Evolutionary conservation across 2,888 invertebrate genomes (phyloP), one percentile per base, ranked within the genome.

Genomic region (Idaea biselata): DNA sequence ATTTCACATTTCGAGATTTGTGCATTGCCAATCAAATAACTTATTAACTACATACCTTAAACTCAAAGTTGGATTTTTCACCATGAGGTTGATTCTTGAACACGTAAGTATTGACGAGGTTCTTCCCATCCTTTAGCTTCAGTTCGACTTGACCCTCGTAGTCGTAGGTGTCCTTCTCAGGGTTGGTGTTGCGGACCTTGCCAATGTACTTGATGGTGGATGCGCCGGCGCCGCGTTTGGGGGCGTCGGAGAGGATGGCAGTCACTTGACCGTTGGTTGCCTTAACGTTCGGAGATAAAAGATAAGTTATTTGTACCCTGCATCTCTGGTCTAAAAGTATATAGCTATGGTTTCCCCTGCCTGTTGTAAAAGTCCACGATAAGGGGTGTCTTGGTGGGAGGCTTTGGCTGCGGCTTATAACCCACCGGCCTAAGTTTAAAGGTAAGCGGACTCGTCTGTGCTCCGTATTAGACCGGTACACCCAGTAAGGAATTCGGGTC

Each of bases 91-190:
- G 69, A 68, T 87, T 82, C 73, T 88, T 92, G 8, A 86, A 18
- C 0, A 63, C 60, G 73, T 87, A 83, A 0, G 78, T 73, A 66
- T 88, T 86, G 33, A 83, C 73, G 18, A 90, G 71, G 1, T 86
- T 71, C 68, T 84, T 86, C 44, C 90, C 89, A n/a, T 83, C 82
- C 65, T 83, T 85, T 11, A 91, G 78, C 18, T 81, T 79, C 17
- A 93, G 56, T 55, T 86, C 83, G 0, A 91, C 8, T 31, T 86
- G 83, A 0, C 86, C 88, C 55, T 91, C 87, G 57, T 87, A 80
- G 62, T 89, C 82, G 18, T 86, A 64, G n/a, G 68, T 63, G 0
- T 76, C 64, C 61, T 86, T 85, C 0, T 88, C 85, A 0, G 79
- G 61, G 77, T 90, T 81, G 57, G 80, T 79, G 75, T 89, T 81